Base-by-base conservation (phyloP, 2,888 invertebrate species). In the Stenodema calcarata region DNA sequence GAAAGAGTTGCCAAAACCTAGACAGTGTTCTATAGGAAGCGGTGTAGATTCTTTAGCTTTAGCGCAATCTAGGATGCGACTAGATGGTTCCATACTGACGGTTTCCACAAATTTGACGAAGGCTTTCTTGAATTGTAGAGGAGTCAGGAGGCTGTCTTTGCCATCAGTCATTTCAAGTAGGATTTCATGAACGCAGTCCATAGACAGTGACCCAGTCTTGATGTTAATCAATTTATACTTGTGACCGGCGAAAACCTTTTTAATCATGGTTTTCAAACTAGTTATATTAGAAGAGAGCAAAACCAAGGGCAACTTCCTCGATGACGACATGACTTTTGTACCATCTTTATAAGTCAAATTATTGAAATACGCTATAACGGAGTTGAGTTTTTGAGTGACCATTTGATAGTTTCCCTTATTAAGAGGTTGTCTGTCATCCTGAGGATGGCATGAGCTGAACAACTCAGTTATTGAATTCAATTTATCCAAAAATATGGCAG, bases 1-100 rank as follows among this genome's bases (percentile, higher is more conserved):
- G 18, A 41, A 82, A 18, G 18, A 16, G 42, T 69, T 35, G 62
- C 42, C 69, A 70, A 82, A 82, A 28, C 82, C 82, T 18, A 82
- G 14, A 18, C 0, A 16, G 0, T n/a, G 0, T 3, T 44, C 30
- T 14, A 30, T 27, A 23, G 54, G 30, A 47, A 11, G 1, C 3
- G 30, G 28, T 11, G 28, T 9, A 7, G 54, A 35, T 0, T 12
- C 0, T 11, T 35, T 7, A 16, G 9, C n/a, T 28, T 81, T 35
- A 7, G 18, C 0, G 18, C 30, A 35, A 41, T 18, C 16, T 16
- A n/a, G 14, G 0, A 69, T 41, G 1, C 28, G 50, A 16, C 18
- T 28, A 16, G 82, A 82, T 14, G 82, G 82, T 41, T 28, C 35
- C 18, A 62, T 0, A 35, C 18, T 41, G 41, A 41, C 0, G 23